Percentiles rank a stretch among this genome's conserved stretches.
These are phyloP conservation scores for Mystacornis crossleyi DNA, from an alignment of 2,113 vertebrate species.

Conservation along the genomic window DNA sequence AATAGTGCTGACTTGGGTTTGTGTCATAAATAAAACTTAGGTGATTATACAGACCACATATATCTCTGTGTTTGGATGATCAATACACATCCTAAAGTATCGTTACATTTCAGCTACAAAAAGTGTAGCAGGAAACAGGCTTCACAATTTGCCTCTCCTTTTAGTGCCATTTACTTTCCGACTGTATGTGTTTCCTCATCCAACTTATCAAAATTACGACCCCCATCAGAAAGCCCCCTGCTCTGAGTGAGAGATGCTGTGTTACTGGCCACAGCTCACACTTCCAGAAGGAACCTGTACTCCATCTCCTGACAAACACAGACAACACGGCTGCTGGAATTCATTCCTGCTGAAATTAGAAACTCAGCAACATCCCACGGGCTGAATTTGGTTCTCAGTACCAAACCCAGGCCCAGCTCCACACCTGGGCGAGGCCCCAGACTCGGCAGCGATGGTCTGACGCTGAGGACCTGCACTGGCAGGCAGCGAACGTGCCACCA, in stretches of 20 bases:
- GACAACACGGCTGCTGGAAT: background rate
- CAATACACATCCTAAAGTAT: background rate
- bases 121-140: background rate
- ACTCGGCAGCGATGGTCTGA: background rate
- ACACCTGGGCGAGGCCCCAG: background rate
- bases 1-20: background rate
- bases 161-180: background rate
- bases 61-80: background rate
- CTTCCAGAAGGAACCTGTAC: background rate
- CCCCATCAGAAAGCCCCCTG: background rate
- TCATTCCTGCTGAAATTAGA: background rate
- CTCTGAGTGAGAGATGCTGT: accelerated
- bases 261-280: background rate
- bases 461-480: background rate
- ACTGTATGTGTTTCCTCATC: background rate
- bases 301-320: background rate
- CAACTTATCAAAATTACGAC: background rate
- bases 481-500: accelerated
- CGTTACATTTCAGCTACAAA: background rate
- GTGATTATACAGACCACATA: background rate
- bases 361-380: background rate
- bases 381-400: background rate
- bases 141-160: background rate
- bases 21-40: background rate
- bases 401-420: background rate